phyloP scores from a whole-genome alignment of 2,888 invertebrate genomes.

The Trichacis sp. region DNA sequence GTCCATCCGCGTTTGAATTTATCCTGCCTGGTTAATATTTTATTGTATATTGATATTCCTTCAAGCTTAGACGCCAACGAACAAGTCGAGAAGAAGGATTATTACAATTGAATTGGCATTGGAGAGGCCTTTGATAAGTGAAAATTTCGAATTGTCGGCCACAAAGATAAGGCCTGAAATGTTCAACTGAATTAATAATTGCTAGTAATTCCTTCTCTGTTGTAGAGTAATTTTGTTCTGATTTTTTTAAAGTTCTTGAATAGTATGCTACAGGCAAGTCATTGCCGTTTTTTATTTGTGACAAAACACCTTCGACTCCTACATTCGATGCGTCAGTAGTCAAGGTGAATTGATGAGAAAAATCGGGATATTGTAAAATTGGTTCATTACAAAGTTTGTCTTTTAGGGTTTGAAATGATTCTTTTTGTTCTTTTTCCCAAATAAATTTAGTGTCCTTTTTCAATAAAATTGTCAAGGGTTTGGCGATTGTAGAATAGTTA shows the following conservation, averaged over 20 bases:
- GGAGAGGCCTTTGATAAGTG: conserved; percentile 13
- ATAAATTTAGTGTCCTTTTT: conserved; percentile 17
- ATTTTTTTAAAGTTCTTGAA: conserved; percentile 3
- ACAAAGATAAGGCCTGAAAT: conserved; percentile 23
- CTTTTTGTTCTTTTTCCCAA: conserved; percentile 15
- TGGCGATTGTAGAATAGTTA: conserved; percentile 33
- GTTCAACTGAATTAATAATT: conserved; percentile 2
- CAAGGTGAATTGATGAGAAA: conserved; percentile 7
- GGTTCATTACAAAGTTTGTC: conserved; percentile 3
- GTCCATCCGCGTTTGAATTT: no score
- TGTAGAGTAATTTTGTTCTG: conserved; percentile 19
- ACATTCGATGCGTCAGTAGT: conserved; percentile 20
- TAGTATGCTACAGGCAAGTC: conserved; percentile 18
- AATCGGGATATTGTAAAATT: conserved; percentile 20
- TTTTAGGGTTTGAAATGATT: conserved; percentile 5
- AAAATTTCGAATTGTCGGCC: conserved; percentile 9
- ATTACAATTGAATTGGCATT: not conserved
- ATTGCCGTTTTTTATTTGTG: conserved; percentile 8
- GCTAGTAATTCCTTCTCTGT: conserved; percentile 18
- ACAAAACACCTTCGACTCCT: conserved; percentile 12
- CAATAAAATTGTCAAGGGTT: conserved; percentile 21
- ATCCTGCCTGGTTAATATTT: no score
- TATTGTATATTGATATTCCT: no score
- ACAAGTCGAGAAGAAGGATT: no score
- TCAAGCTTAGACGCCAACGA: no score